Percentiles rank a stretch among this genome's conserved stretches.
Conservation (phyloP, 2,888 invertebrate species). For the Acronicta alni region DNA sequence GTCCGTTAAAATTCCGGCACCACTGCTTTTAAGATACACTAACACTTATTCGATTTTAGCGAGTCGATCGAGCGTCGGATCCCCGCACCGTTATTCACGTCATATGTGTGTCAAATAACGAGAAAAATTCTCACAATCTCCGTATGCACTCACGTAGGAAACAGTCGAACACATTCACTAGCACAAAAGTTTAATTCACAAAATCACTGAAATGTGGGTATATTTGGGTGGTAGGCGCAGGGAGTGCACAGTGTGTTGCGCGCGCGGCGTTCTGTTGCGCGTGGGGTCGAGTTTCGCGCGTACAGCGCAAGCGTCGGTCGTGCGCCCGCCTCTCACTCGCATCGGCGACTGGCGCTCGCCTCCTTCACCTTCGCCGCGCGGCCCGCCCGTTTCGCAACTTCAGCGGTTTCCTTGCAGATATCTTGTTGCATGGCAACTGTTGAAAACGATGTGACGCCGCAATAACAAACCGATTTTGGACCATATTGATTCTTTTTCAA, state of each 20-base stretch:
- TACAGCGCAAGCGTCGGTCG: conserved; percentile 73
- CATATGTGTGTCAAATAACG: conserved; percentile 86
- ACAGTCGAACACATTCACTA: conserved; percentile 76
- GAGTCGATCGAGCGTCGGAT: conserved; percentile 84
- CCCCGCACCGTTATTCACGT: conserved; percentile 86
- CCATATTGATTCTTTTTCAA: conserved; percentile 47
- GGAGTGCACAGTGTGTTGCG: conserved; percentile 64
- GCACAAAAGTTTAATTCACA: conserved; percentile 72
- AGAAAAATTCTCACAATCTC: conserved; percentile 78
- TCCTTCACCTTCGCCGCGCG: conserved; percentile 80
- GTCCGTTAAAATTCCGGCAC: conserved; percentile 88
- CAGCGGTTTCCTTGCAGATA: conserved; percentile 83
- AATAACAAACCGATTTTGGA: conserved; percentile 56
- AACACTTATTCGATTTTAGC: conserved; percentile 86
- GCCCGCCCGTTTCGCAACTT: conserved; percentile 82
- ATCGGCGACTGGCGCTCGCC: conserved; percentile 80
- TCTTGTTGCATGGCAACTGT: conserved; percentile 88
- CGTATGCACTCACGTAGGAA: conserved; percentile 58
- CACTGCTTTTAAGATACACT: conserved; percentile 82
- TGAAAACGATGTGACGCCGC: conserved; percentile 57
- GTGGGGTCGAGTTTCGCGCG: conserved; percentile 53
- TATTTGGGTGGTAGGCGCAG: conserved; percentile 66
- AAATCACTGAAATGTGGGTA: conserved; percentile 62
- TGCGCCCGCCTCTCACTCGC: conserved; percentile 80
- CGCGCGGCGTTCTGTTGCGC: conserved; percentile 63